These are phyloP conservation scores for Oligia fasciuncula DNA, from an alignment of 2,888 invertebrate genomes.

Conservation along the genomic window DNA sequence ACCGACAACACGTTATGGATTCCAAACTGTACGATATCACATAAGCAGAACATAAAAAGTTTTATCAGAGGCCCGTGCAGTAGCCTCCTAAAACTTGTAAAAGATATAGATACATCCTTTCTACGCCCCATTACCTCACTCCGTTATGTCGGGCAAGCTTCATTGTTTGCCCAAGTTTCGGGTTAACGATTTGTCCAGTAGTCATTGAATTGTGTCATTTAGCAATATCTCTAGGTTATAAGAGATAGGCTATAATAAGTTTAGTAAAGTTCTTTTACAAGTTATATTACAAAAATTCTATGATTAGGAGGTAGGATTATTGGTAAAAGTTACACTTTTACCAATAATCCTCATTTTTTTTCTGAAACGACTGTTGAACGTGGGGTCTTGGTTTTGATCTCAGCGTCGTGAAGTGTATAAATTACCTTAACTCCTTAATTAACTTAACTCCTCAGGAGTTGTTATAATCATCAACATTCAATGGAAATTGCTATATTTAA, in stretches of 20 bases:
- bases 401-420: neutral
- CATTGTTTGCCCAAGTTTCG: slow-evolving; percentile 75
- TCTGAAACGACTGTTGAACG: neutral
- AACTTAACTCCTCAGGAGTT: neutral
- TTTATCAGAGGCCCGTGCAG: slow-evolving; percentile 82
- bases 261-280: neutral
- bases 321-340: too few species aligned
- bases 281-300: neutral
- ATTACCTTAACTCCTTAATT: too few species aligned
- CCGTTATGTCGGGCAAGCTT: slow-evolving; percentile 67
- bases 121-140: slow-evolving; percentile 83
- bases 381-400: neutral
- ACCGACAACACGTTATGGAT: slow-evolving; percentile 74
- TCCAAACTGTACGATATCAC: slow-evolving; percentile 80
- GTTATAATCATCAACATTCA: neutral
- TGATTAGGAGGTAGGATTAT: neutral
- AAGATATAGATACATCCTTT: slow-evolving; percentile 79
- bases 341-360: neutral
- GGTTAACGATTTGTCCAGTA: slow-evolving; percentile 72
- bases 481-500: neutral
- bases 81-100: slow-evolving; percentile 81
- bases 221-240: slow-evolving; percentile 48
- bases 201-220: slow-evolving; percentile 65
- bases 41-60: slow-evolving; percentile 88
- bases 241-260: neutral